phyloP scores from a whole-genome alignment of 2,797 vertebrate species.

The Capromys pilorides region DNA sequence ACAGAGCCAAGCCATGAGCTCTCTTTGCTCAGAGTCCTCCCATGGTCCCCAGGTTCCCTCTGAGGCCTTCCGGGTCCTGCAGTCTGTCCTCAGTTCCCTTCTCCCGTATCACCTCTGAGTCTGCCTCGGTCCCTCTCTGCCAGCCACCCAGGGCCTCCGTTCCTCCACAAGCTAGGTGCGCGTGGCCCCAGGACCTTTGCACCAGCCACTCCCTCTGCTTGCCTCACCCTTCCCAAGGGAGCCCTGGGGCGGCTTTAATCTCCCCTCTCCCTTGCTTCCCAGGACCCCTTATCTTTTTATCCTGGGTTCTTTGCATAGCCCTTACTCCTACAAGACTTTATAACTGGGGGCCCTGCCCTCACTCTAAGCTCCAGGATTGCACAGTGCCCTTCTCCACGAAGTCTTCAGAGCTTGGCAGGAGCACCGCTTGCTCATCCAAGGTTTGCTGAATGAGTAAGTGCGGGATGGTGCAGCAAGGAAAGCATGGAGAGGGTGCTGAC shows the following conservation, averaged over 20 bases:
- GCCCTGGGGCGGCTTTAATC: not conserved
- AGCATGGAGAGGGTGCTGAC: not conserved
- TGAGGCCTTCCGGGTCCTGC: fast-evolving
- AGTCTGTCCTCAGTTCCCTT: not conserved
- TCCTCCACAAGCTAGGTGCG: not conserved
- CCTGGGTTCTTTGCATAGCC: not conserved
- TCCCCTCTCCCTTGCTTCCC: not conserved
- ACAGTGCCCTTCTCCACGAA: not conserved
- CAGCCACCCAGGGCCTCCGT: not conserved
- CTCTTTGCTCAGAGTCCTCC: not conserved
- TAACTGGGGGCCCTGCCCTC: not conserved
- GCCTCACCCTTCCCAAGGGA: not conserved
- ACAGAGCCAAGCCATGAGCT: not conserved
- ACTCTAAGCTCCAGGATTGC: not conserved
- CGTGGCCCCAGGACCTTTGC: conserved; percentile 1
- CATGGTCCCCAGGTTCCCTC: not conserved
- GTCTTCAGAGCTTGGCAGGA: not conserved
- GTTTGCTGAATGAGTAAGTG: not conserved
- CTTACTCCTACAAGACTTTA: no score
- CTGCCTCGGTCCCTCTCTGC: not conserved
- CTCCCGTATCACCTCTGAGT: no score
- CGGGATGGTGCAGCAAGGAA: not conserved
- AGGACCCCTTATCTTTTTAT: not conserved
- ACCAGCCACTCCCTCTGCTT: not conserved
- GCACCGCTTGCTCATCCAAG: no score